Percentiles rank a stretch among this genome's conserved stretches.
Evolutionary conservation across 1,140 invertebrate genomes (phyloP).

Genomic region (Drosophila nebulosa): DNA sequence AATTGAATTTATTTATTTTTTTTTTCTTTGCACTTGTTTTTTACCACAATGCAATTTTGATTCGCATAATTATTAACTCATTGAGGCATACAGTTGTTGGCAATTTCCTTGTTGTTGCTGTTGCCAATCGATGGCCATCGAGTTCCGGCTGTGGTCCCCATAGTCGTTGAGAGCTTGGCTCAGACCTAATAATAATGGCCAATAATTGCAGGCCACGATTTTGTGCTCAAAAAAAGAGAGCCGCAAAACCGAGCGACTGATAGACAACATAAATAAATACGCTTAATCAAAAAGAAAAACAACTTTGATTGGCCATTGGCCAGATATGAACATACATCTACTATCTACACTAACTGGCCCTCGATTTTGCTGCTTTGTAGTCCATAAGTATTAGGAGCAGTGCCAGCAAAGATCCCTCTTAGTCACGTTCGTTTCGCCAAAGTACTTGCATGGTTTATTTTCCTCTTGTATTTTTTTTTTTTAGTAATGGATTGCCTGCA

Average conservation of each 20-base stretch:
- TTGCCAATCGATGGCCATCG: slow-evolving; percentile 4
- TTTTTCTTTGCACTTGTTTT: slow-evolving; percentile 53
- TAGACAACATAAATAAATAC: slow-evolving; percentile 53
- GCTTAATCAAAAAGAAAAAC: slow-evolving; percentile 65
- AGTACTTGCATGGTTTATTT: slow-evolving; percentile 8
- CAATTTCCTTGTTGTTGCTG: slow-evolving; percentile 50
- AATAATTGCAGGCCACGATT: slow-evolving; percentile 75
- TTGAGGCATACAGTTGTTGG: slow-evolving; percentile 45
- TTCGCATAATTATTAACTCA: slow-evolving; percentile 59
- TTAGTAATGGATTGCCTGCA: slow-evolving; percentile 25
- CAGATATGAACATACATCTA: neutral
- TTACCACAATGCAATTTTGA: slow-evolving; percentile 43
- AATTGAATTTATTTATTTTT: slow-evolving; percentile 61
- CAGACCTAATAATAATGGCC: slow-evolving; percentile 66
- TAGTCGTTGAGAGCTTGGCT: slow-evolving; percentile 43
- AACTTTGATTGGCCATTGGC: slow-evolving; percentile 40
- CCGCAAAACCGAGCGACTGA: slow-evolving; percentile 19
- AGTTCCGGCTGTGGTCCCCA: slow-evolving; percentile 53
- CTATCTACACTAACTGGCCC: slow-evolving; percentile 16
- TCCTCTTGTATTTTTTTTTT: neutral
- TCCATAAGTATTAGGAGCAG: slow-evolving; percentile 13
- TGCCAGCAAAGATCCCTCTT: slow-evolving; percentile 45
- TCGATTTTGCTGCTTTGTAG: slow-evolving; percentile 33
- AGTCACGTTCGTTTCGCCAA: slow-evolving; percentile 55
- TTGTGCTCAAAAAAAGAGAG: slow-evolving; percentile 41